Evolutionary conservation across 2,797 vertebrate genomes (phyloP).

Genomic region (Microhierax caerulescens): DNA sequence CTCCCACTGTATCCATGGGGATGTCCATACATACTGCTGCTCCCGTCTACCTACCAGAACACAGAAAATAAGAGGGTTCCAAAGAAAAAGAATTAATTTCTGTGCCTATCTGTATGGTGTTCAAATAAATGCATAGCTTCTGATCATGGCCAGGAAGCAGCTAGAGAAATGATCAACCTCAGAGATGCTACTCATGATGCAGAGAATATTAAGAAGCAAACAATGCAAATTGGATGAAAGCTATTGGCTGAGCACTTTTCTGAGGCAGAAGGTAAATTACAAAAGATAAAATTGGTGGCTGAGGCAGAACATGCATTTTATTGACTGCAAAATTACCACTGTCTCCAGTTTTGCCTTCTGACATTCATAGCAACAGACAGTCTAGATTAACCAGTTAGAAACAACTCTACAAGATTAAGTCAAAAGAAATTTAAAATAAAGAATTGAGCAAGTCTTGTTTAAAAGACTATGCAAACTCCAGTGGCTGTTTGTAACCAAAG

Average conservation of each 20-base stretch:
- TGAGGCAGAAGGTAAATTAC: background rate
- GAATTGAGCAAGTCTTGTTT: background rate
- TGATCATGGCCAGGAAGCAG: background rate
- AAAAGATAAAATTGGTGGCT: background rate
- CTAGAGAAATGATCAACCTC: background rate
- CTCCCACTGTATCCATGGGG: background rate
- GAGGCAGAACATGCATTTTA: background rate
- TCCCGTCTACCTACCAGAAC: background rate
- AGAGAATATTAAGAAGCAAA: slow-evolving; percentile 16
- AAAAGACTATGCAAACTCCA: background rate
- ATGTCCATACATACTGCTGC: background rate
- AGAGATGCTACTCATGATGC: background rate
- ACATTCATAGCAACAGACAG: background rate
- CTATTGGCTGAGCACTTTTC: background rate
- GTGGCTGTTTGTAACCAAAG: background rate
- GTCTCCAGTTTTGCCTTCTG: background rate
- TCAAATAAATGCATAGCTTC: background rate
- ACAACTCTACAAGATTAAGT: background rate
- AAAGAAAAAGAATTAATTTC: background rate
- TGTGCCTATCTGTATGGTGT: background rate
- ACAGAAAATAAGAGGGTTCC: background rate
- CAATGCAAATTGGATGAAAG: background rate
- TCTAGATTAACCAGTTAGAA: background rate
- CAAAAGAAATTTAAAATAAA: background rate
- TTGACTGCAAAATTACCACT: background rate